phyloP scores from a whole-genome alignment of 1,140 invertebrate species.

The Spodoptera litura region DNA sequence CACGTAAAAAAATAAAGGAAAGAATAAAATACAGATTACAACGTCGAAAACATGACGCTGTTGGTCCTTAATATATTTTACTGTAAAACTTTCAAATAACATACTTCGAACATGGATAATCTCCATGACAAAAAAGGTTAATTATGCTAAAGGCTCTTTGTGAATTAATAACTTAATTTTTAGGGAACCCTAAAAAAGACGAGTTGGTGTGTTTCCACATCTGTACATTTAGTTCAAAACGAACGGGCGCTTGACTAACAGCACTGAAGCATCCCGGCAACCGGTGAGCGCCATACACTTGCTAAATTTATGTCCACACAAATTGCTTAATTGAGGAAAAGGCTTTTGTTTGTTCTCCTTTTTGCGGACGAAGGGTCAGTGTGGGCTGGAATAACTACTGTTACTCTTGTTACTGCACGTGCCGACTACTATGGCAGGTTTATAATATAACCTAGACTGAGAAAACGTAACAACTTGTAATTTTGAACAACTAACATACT shows the following conservation, averaged over 20 bases:
- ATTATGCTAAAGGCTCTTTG: background rate
- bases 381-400: conserved; percentile 32
- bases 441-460: conserved; percentile 34
- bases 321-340: conserved; percentile 70
- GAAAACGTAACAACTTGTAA: conserved; percentile 25
- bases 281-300: conserved; percentile 55
- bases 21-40: too few relatives aligned
- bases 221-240: conserved; percentile 42
- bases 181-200: conserved; percentile 7
- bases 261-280: conserved; percentile 47
- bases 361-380: conserved; percentile 50
- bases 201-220: conserved; percentile 2
- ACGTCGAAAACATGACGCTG: too few relatives aligned
- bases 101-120: too few relatives aligned
- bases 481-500: background rate
- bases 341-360: conserved; percentile 61
- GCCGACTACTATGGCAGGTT: conserved; percentile 26
- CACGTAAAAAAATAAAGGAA: too few relatives aligned
- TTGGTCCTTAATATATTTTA: too few relatives aligned
- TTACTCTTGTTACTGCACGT: conserved; percentile 26
- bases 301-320: conserved; percentile 63
- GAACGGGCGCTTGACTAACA: conserved; percentile 25
- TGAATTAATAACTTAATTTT: conserved; percentile 25
- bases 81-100: too few relatives aligned
- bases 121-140: too few relatives aligned